phyloP scores from a whole-genome alignment of 2,797 vertebrate genomes.

The Platalea minor region DNA sequence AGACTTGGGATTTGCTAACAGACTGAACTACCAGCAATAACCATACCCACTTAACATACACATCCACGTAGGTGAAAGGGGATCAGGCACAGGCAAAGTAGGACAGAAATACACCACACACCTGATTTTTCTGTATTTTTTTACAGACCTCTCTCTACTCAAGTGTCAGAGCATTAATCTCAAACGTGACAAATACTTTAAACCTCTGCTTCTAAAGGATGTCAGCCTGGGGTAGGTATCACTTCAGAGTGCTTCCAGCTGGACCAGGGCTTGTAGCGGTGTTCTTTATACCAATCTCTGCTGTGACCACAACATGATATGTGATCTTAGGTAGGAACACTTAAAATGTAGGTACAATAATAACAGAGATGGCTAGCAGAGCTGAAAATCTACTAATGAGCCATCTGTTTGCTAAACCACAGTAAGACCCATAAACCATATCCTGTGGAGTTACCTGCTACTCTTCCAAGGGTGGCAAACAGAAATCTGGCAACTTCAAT shows the following conservation, averaged over 20 bases:
- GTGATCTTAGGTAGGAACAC: background rate
- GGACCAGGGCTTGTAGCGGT: background rate
- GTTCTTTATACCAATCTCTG: background rate
- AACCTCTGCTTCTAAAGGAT: background rate
- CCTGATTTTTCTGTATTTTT: background rate
- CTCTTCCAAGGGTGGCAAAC: background rate
- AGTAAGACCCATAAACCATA: background rate
- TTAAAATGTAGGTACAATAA: background rate
- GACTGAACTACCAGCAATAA: background rate
- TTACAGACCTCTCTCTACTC: background rate
- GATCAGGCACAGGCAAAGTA: background rate
- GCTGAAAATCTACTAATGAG: background rate
- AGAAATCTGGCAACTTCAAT: background rate
- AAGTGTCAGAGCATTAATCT: background rate
- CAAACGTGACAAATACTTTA: background rate
- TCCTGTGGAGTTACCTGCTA: background rate
- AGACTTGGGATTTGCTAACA: background rate
- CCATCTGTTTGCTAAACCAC: background rate
- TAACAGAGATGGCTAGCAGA: background rate
- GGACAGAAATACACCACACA: background rate
- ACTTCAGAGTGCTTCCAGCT: background rate
- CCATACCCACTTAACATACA: background rate
- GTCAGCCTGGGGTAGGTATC: background rate
- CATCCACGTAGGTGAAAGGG: accelerated
- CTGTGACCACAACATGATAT: background rate